These are phyloP conservation scores for Machaerirhynchus nigripectus DNA, from an alignment of 2,113 vertebrate genomes.

Conservation along the genomic window DNA sequence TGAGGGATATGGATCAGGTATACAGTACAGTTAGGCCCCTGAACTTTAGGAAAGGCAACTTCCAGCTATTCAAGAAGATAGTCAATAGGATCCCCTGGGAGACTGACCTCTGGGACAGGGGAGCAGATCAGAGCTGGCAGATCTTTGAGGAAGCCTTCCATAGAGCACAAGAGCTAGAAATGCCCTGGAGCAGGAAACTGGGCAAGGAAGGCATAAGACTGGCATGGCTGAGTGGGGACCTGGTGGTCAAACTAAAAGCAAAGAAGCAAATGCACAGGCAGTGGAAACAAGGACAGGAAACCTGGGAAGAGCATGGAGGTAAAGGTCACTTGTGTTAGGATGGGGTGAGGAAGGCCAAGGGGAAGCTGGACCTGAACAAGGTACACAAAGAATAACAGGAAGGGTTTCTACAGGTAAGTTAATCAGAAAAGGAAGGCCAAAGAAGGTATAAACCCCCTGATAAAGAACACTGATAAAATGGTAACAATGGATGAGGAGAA, in stretches of 20 bases:
- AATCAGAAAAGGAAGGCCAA: not conserved
- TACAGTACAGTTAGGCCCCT: not conserved
- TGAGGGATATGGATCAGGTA: not conserved
- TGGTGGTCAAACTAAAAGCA: not conserved
- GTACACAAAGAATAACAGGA: not conserved
- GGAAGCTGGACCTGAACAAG: not conserved
- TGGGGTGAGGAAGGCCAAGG: not conserved
- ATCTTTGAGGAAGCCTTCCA: not conserved
- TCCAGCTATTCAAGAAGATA: not conserved
- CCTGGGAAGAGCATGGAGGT: not conserved
- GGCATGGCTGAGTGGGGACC: not conserved
- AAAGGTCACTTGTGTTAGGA: fast-evolving
- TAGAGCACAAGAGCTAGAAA: not conserved
- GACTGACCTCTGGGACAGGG: not conserved
- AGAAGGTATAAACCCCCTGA: not conserved
- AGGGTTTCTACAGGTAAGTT: not conserved
- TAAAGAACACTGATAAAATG: not conserved
- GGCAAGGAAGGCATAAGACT: not conserved
- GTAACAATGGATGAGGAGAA: not conserved
- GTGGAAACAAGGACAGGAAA: not conserved
- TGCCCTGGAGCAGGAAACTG: not conserved
- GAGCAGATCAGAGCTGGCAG: not conserved
- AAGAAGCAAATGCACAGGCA: not conserved
- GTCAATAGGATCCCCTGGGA: not conserved
- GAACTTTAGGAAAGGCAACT: not conserved